Evolutionary conservation across 2,113 vertebrate genomes (phyloP).

Genomic region (Dascyllus trimaculatus): DNA sequence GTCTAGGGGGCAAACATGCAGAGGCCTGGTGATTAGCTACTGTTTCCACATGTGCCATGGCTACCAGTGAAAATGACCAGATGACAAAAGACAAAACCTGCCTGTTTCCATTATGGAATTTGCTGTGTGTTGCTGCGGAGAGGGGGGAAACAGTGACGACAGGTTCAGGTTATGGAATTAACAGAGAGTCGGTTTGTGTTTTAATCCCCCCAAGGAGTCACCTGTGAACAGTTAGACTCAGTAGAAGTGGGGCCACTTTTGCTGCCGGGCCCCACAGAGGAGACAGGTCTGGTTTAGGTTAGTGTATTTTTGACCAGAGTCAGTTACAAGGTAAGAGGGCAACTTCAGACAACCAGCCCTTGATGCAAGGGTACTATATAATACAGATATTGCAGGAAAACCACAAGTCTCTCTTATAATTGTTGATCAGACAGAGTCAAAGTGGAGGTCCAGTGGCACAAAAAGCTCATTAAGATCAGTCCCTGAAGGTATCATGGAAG

Average conservation of each 20-base stretch:
- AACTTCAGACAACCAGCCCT: neutral
- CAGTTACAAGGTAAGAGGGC: constrained; percentile 6
- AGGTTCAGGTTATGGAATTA: constrained; percentile 46
- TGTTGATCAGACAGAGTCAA: too few relatives aligned
- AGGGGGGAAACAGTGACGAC: constrained; percentile 65
- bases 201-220: constrained; percentile 51
- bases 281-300: constrained; percentile 47
- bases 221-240: constrained; percentile 60
- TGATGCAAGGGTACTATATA: neutral
- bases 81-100: constrained; percentile 66
- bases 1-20: constrained; percentile 23
- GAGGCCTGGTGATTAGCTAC: constrained; percentile 54
- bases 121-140: constrained; percentile 19
- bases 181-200: constrained; percentile 63
- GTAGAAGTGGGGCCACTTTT: constrained; percentile 27
- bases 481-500: neutral
- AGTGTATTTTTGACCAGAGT: constrained; percentile 36
- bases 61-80: constrained; percentile 67
- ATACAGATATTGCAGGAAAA: neutral
- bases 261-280: constrained; percentile 15
- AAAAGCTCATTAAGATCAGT: too few relatives aligned
- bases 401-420: neutral
- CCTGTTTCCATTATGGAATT: constrained; percentile 66
- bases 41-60: constrained; percentile 70
- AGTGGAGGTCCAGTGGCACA: too few relatives aligned